Percentiles rank a stretch among this genome's conserved stretches.
Conservation (phyloP, 2,113 vertebrate genomes). For the Thomomys bottae region DNA sequence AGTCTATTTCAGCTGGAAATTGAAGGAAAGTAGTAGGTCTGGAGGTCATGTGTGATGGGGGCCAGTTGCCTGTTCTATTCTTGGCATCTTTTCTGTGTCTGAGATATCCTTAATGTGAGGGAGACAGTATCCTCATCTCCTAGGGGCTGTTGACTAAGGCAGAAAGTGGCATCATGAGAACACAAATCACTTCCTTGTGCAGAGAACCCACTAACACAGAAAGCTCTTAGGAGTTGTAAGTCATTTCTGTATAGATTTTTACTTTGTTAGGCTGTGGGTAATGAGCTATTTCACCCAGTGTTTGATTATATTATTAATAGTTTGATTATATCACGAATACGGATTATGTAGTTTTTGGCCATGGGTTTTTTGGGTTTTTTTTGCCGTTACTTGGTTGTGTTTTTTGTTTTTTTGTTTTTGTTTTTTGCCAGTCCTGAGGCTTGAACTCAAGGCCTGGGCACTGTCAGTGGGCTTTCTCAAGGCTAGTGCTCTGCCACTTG, state of each 20-base stretch:
- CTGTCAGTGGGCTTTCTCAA: too few relatives aligned
- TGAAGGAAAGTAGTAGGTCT: neutral
- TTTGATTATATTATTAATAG: neutral
- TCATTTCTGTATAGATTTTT: constrained; percentile 19
- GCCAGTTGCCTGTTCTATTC: neutral
- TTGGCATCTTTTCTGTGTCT: neutral
- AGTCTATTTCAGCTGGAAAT: neutral
- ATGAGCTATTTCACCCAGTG: neutral
- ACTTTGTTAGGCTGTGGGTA: neutral
- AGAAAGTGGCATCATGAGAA: constrained; percentile 1
- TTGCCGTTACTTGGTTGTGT: too few relatives aligned
- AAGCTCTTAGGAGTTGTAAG: neutral
- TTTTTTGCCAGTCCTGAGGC: too few relatives aligned
- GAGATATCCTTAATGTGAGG: neutral
- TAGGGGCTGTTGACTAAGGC: neutral
- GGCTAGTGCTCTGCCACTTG: too few relatives aligned
- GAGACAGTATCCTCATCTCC: neutral
- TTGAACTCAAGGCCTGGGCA: too few relatives aligned
- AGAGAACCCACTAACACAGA: neutral
- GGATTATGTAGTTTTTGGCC: too few relatives aligned
- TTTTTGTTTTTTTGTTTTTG: too few relatives aligned
- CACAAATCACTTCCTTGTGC: neutral
- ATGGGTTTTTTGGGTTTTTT: too few relatives aligned
- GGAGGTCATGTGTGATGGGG: neutral
- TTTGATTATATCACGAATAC: too few relatives aligned